phyloP scores from a whole-genome alignment of 2,113 vertebrate genomes.

The Poeciliopsis prolifica region DNA sequence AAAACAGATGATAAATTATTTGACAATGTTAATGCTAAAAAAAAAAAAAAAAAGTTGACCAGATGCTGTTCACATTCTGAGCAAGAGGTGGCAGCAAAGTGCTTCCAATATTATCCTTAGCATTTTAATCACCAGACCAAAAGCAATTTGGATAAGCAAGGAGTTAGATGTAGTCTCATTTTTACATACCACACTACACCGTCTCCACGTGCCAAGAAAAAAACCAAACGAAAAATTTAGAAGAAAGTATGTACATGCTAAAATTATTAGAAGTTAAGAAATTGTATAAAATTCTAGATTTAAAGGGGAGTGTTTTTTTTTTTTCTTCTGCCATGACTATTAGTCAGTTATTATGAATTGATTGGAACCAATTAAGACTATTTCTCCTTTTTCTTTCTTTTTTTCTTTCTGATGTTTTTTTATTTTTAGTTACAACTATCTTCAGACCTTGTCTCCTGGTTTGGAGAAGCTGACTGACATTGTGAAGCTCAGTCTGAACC shows the following conservation, averaged over 20 bases:
- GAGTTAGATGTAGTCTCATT: neutral
- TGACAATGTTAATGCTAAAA: neutral
- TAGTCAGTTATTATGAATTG: neutral
- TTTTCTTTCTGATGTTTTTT: conserved; percentile 13
- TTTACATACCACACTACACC: neutral
- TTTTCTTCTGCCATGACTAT: no score
- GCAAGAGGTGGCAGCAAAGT: neutral
- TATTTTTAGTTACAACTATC: conserved; percentile 88
- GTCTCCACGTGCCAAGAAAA: neutral
- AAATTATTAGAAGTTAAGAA: no score
- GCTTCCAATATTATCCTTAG: neutral
- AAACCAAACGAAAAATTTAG: neutral
- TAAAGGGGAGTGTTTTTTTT: no score
- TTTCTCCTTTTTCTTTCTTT: conserved; percentile 8
- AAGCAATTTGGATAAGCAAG: neutral
- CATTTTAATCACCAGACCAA: neutral
- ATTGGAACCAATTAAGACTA: neutral
- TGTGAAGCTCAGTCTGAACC: conserved; percentile 85
- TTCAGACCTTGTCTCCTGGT: conserved; percentile 83
- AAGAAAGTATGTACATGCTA: neutral
- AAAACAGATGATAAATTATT: no score
- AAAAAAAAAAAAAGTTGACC: neutral
- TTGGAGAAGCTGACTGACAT: conserved; percentile 88
- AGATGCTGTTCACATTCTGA: neutral
- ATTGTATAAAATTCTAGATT: no score